Evolutionary conservation across 1,140 invertebrate species (phyloP).

Genomic region (Bombus fervidus): DNA sequence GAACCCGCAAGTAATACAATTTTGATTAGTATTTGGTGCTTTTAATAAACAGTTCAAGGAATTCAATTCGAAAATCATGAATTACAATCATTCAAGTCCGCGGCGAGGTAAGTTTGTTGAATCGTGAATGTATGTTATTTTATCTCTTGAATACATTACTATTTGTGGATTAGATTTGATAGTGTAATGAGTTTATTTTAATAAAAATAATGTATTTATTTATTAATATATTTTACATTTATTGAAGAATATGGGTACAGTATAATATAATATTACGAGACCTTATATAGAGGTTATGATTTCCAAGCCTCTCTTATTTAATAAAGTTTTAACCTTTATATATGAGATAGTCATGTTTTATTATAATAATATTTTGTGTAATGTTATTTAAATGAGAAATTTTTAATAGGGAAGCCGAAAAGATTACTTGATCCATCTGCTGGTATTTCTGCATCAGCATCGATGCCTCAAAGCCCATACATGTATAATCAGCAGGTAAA

Average conservation of each 20-base stretch:
- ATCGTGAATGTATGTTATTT: background rate
- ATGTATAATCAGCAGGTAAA: constrained; percentile 79
- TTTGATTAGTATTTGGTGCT: background rate
- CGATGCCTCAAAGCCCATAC: constrained; percentile 69
- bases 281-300: constrained; percentile 30
- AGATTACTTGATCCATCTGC: constrained; percentile 78
- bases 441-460: constrained; percentile 65
- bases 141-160: background rate
- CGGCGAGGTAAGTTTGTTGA: constrained; percentile 74
- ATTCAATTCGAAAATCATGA: constrained; percentile 69
- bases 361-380: background rate
- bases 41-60: background rate
- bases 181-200: background rate
- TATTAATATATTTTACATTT: background rate
- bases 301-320: background rate
- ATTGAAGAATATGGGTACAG: background rate
- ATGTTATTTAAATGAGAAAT: background rate
- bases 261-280: no score
- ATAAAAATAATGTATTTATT: background rate
- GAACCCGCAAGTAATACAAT: background rate
- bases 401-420: constrained; percentile 76
- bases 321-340: background rate
- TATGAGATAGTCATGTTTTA: background rate
- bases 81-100: constrained; percentile 78
- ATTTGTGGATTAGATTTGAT: background rate